phyloP scores from a whole-genome alignment of 2,797 vertebrate species.

The Melopsittacus undulatus region DNA sequence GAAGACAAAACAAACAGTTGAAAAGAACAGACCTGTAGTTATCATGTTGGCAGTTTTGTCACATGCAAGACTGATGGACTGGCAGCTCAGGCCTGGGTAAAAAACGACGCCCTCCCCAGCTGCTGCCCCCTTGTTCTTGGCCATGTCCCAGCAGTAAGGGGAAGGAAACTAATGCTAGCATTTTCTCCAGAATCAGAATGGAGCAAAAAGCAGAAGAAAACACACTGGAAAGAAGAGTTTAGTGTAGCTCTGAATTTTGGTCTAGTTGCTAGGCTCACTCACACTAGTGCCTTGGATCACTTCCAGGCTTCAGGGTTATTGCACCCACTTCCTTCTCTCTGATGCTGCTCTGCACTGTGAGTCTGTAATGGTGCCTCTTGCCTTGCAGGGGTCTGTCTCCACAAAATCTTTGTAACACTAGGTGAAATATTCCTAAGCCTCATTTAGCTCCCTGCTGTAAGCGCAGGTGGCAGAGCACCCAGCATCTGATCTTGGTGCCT shows the following conservation, averaged over 20 bases:
- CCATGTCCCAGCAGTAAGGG: neutral
- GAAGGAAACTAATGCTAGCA: neutral
- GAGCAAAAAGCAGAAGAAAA: constrained; percentile 26
- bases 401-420: neutral
- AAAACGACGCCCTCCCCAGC: neutral
- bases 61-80: neutral
- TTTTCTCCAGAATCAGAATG: neutral
- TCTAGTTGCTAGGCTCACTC: neutral
- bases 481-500: neutral
- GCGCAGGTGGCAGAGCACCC: neutral
- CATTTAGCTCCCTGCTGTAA: neutral
- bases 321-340: rapidly evolving
- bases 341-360: neutral
- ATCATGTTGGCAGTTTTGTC: neutral
- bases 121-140: neutral
- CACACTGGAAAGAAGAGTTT: neutral
- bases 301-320: neutral
- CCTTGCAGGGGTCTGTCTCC: neutral
- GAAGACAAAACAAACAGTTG: constrained; percentile 65
- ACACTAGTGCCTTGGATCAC: neutral
- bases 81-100: neutral
- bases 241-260: neutral
- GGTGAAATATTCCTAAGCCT: neutral
- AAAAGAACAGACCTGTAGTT: neutral
- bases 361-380: neutral